Evolutionary conservation across 2,797 vertebrate genomes (phyloP).

Genomic region (Anableps anableps): DNA sequence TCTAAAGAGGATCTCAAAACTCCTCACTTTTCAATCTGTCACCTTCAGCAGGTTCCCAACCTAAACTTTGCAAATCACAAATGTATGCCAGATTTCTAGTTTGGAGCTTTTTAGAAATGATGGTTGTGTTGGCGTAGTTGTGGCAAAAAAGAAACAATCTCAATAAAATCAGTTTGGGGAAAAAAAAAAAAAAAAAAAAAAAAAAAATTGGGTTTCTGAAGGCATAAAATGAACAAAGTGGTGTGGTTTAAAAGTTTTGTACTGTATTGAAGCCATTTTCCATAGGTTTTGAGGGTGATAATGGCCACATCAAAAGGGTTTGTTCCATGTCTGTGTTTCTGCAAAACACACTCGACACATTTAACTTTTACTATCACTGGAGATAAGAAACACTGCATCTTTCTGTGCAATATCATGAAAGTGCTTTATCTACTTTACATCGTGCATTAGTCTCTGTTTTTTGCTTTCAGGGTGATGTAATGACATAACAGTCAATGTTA

Average conservation of each 20-base stretch:
- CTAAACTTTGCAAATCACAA: background rate
- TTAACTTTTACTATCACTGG: background rate
- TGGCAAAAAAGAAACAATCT: background rate
- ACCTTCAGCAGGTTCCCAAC: background rate
- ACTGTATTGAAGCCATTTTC: background rate
- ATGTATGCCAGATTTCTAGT: background rate
- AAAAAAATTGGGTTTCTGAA: background rate
- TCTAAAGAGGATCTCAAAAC: background rate
- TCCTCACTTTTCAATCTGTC: background rate
- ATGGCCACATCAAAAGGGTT: background rate
- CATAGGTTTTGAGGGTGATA: background rate
- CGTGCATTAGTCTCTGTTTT: too few species aligned
- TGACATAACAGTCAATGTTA: conserved; percentile 4
- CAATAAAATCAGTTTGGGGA: background rate
- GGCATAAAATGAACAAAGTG: background rate
- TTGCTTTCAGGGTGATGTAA: background rate
- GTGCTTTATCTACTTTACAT: background rate
- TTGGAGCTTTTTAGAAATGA: background rate
- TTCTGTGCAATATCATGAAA: background rate
- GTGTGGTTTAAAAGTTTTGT: background rate
- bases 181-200: background rate
- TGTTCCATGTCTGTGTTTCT: background rate
- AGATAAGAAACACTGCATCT: background rate
- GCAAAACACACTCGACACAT: background rate
- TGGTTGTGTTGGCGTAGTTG: background rate